phyloP scores from a whole-genome alignment of 2,113 vertebrate species.

The rat (Rattus norvegicus) region GRCr8 NC_086023.1:111086001-111086500 shows the following conservation, averaged over 20 bases:
- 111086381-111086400: conserved; percentile 98
- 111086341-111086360: conserved; percentile 96
- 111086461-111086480: conserved; percentile 99
- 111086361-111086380: conserved; percentile 98
- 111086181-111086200: conserved; percentile 19
- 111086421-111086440: conserved; percentile 98
- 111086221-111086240: neutral
- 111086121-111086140: neutral
- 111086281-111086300: neutral
- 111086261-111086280: conserved; percentile 9
- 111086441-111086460: conserved; percentile 99
- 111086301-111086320: conserved; percentile 7
- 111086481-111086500: conserved; percentile 96
- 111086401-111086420: conserved; percentile 99
- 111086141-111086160: neutral
- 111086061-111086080: neutral
- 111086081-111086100: neutral
- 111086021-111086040: neutral
- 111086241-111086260: neutral
- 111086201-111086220: neutral
- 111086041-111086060: neutral
- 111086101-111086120: neutral
- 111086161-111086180: neutral
- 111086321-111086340: conserved; percentile 25
- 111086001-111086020: neutral